Evolutionary conservation across 2,888 invertebrate species (phyloP).

Genomic region (Calephelis perditalis): DNA sequence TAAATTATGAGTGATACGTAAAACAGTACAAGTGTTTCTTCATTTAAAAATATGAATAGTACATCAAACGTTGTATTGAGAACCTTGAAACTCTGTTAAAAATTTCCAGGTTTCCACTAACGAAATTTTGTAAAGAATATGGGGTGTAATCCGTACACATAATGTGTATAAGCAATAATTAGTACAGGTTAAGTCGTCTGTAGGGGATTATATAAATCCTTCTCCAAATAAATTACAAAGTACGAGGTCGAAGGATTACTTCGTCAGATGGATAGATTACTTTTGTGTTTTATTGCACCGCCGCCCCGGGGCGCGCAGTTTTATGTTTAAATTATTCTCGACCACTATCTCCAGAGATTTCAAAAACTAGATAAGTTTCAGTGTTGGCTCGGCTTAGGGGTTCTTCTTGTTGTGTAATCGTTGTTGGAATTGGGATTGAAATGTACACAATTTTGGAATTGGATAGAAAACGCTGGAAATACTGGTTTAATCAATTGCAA

Average conservation of each 20-base stretch:
- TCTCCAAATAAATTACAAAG: slow-evolving; percentile 52
- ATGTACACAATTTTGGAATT: too few relatives aligned
- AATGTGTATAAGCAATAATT: background rate
- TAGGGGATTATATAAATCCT: slow-evolving; percentile 50
- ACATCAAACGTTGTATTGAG: too few relatives aligned
- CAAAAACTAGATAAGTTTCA: slow-evolving; percentile 20
- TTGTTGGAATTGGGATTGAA: too few relatives aligned
- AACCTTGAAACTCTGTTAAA: too few relatives aligned
- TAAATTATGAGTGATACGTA: too few relatives aligned
- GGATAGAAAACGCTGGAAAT: too few relatives aligned
- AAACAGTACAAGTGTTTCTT: too few relatives aligned
- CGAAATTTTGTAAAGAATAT: too few relatives aligned
- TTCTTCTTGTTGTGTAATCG: too few relatives aligned
- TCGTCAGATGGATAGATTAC: slow-evolving; percentile 49
- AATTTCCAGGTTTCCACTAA: too few relatives aligned
- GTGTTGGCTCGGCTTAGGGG: background rate
- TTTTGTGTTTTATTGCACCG: slow-evolving; percentile 57
- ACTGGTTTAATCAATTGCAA: too few relatives aligned
- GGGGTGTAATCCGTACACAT: background rate
- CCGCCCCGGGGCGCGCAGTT: slow-evolving; percentile 44
- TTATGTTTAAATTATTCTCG: slow-evolving; percentile 59
- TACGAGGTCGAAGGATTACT: slow-evolving; percentile 43
- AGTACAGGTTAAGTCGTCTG: slow-evolving; percentile 34
- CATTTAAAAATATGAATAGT: too few relatives aligned
- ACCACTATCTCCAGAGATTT: slow-evolving; percentile 36